phyloP scores from a whole-genome alignment of 2,797 vertebrate genomes.

The Gadopsis bispinosus region DNA sequence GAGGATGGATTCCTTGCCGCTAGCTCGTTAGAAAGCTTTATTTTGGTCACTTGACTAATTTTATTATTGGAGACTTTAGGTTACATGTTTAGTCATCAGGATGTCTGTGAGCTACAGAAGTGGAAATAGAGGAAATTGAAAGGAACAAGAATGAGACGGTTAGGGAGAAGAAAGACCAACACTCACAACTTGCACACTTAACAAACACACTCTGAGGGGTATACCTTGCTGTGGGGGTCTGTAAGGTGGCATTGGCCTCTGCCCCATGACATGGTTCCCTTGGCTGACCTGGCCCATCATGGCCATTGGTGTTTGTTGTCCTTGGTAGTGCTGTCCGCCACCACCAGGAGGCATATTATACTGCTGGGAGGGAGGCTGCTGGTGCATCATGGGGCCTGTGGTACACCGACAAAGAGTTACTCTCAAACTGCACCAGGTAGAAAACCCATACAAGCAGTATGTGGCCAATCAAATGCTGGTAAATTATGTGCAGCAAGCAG shows the following conservation, averaged over 20 bases:
- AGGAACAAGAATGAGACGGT: slow-evolving; percentile 71
- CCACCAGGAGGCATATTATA: slow-evolving; percentile 96
- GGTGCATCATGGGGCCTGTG: slow-evolving; percentile 98
- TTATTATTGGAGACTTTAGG: slow-evolving; percentile 54
- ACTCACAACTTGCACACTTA: slow-evolving; percentile 68
- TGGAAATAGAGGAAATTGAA: slow-evolving; percentile 64
- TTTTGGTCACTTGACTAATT: slow-evolving; percentile 56
- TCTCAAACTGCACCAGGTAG: slow-evolving; percentile 6
- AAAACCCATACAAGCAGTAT: background rate
- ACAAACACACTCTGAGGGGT: slow-evolving; percentile 57
- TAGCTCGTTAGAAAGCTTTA: slow-evolving; percentile 64
- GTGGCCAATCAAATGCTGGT: background rate
- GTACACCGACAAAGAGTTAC: slow-evolving; percentile 14
- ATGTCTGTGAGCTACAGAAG: slow-evolving; percentile 66
- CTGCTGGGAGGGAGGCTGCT: slow-evolving; percentile 96
- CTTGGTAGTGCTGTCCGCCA: slow-evolving; percentile 96
- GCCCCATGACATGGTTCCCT: slow-evolving; percentile 97
- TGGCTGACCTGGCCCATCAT: slow-evolving; percentile 98
- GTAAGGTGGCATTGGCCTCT: slow-evolving; percentile 98
- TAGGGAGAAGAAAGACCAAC: slow-evolving; percentile 69
- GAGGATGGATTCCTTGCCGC: slow-evolving; percentile 70
- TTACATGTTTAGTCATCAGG: slow-evolving; percentile 64
- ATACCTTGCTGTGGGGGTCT: slow-evolving; percentile 98
- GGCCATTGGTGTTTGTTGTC: slow-evolving; percentile 96
- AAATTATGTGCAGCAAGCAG: background rate